A percentile compares a stretch with the other conserved stretches of the same genome.
Evolutionary conservation across 2,797 vertebrate species (phyloP).

Genomic region (Setipinna tenuifilis): DNA sequence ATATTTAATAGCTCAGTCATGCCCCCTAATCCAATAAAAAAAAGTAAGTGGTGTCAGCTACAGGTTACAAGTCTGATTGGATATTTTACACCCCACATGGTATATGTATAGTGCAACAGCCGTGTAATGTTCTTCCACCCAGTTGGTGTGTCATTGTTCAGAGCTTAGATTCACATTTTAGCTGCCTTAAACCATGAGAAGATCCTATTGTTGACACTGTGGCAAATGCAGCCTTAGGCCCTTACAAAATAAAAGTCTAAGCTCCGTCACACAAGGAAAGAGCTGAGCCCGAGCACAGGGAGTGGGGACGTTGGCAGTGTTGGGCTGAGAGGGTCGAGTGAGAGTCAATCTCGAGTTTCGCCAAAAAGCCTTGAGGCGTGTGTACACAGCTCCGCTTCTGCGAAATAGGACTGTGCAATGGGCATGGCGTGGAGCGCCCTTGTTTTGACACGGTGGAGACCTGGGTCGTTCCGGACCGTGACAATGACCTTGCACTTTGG

Average conservation of each 20-base stretch:
- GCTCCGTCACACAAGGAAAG: not conserved
- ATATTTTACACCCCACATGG: not conserved
- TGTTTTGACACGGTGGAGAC: constrained; percentile 30
- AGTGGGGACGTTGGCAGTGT: not conserved
- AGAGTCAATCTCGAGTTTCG: constrained; percentile 43
- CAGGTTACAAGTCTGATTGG: not conserved
- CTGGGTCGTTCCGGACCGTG: constrained; percentile 35
- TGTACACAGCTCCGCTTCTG: constrained; percentile 26
- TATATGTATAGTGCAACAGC: not conserved
- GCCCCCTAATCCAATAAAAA: not conserved
- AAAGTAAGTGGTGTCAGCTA: not conserved
- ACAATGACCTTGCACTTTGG: constrained; percentile 34
- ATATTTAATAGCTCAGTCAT: not conserved
- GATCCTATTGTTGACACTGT: not conserved
- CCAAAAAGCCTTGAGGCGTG: constrained; percentile 6
- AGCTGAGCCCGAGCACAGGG: not conserved
- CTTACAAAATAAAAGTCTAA: too few species aligned
- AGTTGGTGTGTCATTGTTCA: not conserved
- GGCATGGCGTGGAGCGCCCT: constrained; percentile 10
- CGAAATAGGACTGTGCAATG: not conserved
- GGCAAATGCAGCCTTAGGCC: not conserved
- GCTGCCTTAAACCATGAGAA: not conserved
- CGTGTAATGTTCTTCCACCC: not conserved
- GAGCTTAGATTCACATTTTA: not conserved
- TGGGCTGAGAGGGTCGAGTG: not conserved